phyloP scores from a whole-genome alignment of 1,140 invertebrate species.

The Meloidogyne floridensis region DNA sequence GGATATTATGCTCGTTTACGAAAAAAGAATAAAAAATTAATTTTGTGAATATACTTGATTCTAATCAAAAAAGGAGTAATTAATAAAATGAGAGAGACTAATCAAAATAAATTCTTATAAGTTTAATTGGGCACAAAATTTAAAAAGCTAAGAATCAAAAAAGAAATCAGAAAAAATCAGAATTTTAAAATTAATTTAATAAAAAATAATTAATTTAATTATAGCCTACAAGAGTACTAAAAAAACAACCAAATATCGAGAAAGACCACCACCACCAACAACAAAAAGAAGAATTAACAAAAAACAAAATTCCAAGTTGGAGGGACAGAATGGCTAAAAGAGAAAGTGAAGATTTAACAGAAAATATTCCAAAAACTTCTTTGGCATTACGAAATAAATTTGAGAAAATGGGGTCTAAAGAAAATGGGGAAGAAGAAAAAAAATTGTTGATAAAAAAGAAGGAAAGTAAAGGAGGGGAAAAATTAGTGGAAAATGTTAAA shows the following conservation, averaged over 20 bases:
- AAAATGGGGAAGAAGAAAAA: background rate
- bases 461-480: background rate
- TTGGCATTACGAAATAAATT: background rate
- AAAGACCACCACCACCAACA: background rate
- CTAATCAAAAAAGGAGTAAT: no score
- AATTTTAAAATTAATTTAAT: no score
- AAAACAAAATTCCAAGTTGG: conserved; percentile 6
- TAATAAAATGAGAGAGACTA: no score
- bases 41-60: no score
- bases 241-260: background rate
- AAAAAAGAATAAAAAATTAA: no score
- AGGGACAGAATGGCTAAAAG: background rate
- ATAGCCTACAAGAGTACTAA: background rate
- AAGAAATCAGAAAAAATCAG: no score
- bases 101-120: no score
- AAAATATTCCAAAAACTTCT: background rate
- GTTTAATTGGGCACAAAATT: no score
- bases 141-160: no score
- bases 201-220: no score
- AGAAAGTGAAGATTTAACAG: background rate
- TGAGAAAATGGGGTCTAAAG: background rate
- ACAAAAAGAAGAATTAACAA: background rate
- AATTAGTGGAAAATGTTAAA: background rate
- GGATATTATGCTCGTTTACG: no score
- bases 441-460: background rate